phyloP scores from a whole-genome alignment of 30 jellyfish, hydroid and myxozoan genomes.

The Hydractinia echinata region DNA sequence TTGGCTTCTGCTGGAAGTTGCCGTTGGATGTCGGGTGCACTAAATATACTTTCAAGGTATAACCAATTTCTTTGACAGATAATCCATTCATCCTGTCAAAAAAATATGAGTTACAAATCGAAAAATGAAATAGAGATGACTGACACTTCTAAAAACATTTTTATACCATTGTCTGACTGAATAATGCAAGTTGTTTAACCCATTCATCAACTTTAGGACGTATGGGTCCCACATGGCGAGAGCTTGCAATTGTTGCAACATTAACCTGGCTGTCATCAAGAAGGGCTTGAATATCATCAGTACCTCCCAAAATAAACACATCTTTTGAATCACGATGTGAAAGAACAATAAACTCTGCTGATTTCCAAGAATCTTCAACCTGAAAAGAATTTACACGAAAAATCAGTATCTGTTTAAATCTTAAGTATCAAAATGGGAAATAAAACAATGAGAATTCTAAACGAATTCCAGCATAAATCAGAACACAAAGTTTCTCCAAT shows the following conservation, averaged over 20 bases:
- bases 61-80: slow-evolving; percentile 97
- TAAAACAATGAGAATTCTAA: too few species aligned
- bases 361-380: slow-evolving; percentile 99
- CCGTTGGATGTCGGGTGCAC: slow-evolving; percentile 98
- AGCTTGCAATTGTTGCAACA: slow-evolving; percentile 94
- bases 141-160: background rate
- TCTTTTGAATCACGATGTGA: slow-evolving; percentile 96
- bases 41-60: slow-evolving; percentile 91
- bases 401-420: background rate
- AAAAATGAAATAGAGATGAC: background rate
- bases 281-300: slow-evolving; percentile 89
- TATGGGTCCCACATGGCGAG: slow-evolving; percentile 98
- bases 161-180: slow-evolving; percentile 90
- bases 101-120: background rate
- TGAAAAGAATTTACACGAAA: background rate
- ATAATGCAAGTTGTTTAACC: slow-evolving; percentile 84
- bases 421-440: too few species aligned
- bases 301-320: slow-evolving; percentile 94
- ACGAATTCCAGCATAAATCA: too few species aligned
- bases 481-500: too few species aligned
- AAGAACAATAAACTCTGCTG: slow-evolving; percentile 88
- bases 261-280: slow-evolving; percentile 96
- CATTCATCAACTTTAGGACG: slow-evolving; percentile 95
- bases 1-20: slow-evolving; percentile 99
- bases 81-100: slow-evolving; percentile 95